Conservation (phyloP, 2,113 vertebrate genomes). For the Oriolus oriolus region DNA sequence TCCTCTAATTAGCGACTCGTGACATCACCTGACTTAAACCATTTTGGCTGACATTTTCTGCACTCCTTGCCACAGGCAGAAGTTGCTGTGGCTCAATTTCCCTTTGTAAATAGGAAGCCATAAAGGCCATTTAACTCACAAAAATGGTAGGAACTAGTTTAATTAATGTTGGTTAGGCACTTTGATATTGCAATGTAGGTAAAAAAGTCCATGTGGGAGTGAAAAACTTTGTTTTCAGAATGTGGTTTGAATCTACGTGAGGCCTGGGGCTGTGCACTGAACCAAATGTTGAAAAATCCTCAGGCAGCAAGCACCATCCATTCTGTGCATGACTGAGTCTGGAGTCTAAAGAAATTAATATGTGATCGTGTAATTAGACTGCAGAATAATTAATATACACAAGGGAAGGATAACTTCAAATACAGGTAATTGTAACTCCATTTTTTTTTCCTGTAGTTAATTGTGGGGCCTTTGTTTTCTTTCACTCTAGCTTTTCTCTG, state of each 20-base stretch:
- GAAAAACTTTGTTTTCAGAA: background rate
- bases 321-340: constrained; percentile 1
- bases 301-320: background rate
- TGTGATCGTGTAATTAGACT: constrained; percentile 6
- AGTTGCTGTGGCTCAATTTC: background rate
- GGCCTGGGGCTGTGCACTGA: background rate
- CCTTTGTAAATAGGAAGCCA: background rate
- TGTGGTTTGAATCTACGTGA: background rate
- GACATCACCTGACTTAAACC: background rate
- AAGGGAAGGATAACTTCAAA: background rate
- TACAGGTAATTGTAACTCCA: background rate
- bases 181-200: background rate
- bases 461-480: background rate
- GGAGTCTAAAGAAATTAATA: background rate
- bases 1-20: background rate
- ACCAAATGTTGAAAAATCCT: constrained; percentile 8
- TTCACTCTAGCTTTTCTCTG: background rate
- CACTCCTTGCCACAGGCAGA: background rate
- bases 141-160: background rate
- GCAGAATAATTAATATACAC: constrained; percentile 19
- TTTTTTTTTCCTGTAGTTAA: background rate
- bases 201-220: background rate
- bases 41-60: background rate
- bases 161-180: background rate
- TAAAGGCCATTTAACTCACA: background rate